Evolutionary conservation across 2,113 vertebrate genomes (phyloP).

Genomic region (Oreotragus oreotragus): DNA sequence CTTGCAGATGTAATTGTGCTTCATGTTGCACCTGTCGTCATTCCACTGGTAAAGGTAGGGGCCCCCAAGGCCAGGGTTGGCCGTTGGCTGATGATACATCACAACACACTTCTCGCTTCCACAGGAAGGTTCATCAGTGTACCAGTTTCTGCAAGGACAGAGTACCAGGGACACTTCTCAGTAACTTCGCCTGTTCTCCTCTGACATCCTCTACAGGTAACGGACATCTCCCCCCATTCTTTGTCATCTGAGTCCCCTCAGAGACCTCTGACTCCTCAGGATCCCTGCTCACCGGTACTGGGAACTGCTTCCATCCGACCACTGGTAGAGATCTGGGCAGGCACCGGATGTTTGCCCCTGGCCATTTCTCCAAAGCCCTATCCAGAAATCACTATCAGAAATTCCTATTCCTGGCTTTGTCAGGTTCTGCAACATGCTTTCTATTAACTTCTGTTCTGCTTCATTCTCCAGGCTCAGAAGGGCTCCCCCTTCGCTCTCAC

Average conservation of each 20-base stretch:
- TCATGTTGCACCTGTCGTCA: conserved; percentile 98
- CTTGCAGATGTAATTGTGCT: conserved; percentile 99
- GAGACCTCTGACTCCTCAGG: neutral
- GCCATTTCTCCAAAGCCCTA: conserved; percentile 89
- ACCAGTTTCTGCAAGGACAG: conserved; percentile 90
- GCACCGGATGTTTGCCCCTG: conserved; percentile 79
- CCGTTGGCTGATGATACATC: conserved; percentile 97
- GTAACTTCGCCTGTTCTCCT: neutral
- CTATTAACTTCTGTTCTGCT: conserved; percentile 88
- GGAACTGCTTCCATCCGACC: conserved; percentile 89
- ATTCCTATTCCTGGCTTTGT: conserved; percentile 84
- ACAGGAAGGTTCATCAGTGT: conserved; percentile 96
- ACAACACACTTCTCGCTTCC: conserved; percentile 98
- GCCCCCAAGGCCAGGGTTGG: conserved; percentile 91
- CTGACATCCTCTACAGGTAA: neutral
- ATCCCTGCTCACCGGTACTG: conserved; percentile 84
- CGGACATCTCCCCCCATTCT: neutral
- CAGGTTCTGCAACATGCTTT: conserved; percentile 89
- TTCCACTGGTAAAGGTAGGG: conserved; percentile 98
- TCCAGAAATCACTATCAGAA: conserved; percentile 97
- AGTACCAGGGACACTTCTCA: neutral
- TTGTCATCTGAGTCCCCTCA: neutral
- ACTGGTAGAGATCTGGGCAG: conserved; percentile 91
- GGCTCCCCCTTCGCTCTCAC: conserved; percentile 87
- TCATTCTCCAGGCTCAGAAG: conserved; percentile 89